Percentiles rank a stretch among this genome's conserved stretches.
phyloP scores from a whole-genome alignment of 1,140 invertebrate genomes.

The Aphaenogaster floridana region DNA sequence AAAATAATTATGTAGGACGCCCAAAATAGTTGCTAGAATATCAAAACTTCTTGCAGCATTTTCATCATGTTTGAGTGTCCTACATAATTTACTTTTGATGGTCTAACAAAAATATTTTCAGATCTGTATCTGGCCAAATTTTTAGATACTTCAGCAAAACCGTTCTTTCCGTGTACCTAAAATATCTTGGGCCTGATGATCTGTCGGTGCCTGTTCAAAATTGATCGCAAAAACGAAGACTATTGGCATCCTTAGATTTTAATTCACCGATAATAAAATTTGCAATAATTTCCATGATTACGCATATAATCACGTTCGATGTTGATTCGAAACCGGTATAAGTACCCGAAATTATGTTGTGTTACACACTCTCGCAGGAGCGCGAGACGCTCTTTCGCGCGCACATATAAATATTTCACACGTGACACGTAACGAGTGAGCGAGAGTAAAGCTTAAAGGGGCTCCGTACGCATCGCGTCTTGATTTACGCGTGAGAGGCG shows the following conservation, averaged over 20 bases:
- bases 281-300: slow-evolving; percentile 12
- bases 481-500: slow-evolving; percentile 85
- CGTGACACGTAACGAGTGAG: slow-evolving; percentile 74
- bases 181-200: slow-evolving; percentile 11
- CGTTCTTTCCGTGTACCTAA: neutral
- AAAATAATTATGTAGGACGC: too few species aligned
- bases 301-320: neutral
- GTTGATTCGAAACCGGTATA: slow-evolving; percentile 15
- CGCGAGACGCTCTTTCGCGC: slow-evolving; percentile 19
- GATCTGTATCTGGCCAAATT: too few species aligned
- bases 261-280: neutral
- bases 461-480: slow-evolving; percentile 75
- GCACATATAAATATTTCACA: slow-evolving; percentile 71
- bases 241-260: neutral
- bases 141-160: too few species aligned
- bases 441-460: slow-evolving; percentile 73
- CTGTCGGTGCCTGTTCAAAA: neutral
- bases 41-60: too few species aligned
- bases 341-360: slow-evolving; percentile 68
- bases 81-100: too few species aligned
- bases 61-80: too few species aligned
- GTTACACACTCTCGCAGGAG: slow-evolving; percentile 54
- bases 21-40: too few species aligned
- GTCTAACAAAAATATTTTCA: too few species aligned
- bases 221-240: neutral